Percentiles rank a stretch among this genome's conserved stretches.
Conservation (phyloP, 1,140 invertebrate genomes). For the Helicoverpa armigera region DNA sequence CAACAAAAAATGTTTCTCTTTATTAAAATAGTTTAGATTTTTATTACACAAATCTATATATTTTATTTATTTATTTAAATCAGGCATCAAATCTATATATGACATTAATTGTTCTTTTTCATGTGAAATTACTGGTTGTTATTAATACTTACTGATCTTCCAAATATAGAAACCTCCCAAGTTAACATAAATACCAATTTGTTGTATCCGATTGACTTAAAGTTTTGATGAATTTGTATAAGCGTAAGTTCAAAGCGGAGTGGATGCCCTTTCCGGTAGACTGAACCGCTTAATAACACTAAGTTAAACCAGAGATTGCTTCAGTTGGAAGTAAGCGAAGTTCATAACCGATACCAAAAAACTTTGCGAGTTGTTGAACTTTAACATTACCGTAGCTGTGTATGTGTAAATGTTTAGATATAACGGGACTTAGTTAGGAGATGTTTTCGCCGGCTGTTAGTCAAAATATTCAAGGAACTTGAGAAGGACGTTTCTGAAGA, state of each 20-base stretch:
- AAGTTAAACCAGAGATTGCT: slow-evolving; percentile 11
- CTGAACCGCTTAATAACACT: slow-evolving; percentile 12
- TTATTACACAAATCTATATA: too few relatives aligned
- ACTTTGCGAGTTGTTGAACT: background rate
- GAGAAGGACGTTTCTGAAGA: too few relatives aligned
- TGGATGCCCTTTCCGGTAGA: slow-evolving; percentile 19
- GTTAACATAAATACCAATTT: background rate
- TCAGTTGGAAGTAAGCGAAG: slow-evolving; percentile 6
- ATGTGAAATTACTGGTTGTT: too few relatives aligned
- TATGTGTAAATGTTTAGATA: too few relatives aligned
- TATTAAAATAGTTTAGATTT: too few relatives aligned
- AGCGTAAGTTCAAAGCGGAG: slow-evolving; percentile 5
- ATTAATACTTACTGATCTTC: too few relatives aligned
- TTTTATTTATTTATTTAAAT: too few relatives aligned
- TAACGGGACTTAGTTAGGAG: background rate
- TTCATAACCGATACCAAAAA: slow-evolving; percentile 4
- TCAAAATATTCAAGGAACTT: too few relatives aligned
- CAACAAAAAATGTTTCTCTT: too few relatives aligned
- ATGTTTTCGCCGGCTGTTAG: background rate
- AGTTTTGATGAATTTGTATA: slow-evolving; percentile 31
- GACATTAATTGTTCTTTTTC: too few relatives aligned
- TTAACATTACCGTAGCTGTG: background rate
- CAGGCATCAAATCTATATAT: too few relatives aligned
- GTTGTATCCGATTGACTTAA: slow-evolving; percentile 12
- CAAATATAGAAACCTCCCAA: background rate